Base-by-base conservation (phyloP, 2,113 vertebrate species). In the Tachysurus fulvidraco region DNA sequence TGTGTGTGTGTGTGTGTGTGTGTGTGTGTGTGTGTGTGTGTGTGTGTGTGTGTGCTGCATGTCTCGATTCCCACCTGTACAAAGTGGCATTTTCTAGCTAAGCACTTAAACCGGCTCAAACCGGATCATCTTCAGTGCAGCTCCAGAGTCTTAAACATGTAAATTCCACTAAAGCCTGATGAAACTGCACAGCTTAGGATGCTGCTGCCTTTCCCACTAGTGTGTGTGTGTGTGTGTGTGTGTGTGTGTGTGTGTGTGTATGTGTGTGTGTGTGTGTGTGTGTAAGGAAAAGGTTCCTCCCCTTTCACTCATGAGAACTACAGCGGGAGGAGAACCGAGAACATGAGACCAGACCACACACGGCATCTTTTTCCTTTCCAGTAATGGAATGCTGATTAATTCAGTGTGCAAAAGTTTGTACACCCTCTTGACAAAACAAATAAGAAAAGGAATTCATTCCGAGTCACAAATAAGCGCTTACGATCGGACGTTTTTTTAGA, bases 191-290 rank as follows among this genome's bases (percentile, higher is more conserved):
- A 65, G 83, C 84, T 88, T 69, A 86, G 73, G 86, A 57, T 3
- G 11, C 54, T 57, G 77, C 28, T 19, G 77, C 30, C 77, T 90
- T 93, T 91, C 92, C 89, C 91, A 91, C 89, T 90, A 89, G 89
- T 91, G 88, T 92, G 82, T 90, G 86, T 60, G 69, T 77, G 73
- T 62, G 52, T 82, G 74, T 74, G 71, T 74, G 71, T 46, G 71
- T 46, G 71, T 73, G 73, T 76, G 73, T 76, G 71, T 50, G 73
- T 76, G 71, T 46, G 71, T 76, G 73, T 52, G 73, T 76, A 23
- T 41, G 36, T 46, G 71, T 46, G 71, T 46, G 71, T 76, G 73
- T 52, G 73, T 76, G 44, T 41, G 36, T 46, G 71, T 46, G 71
- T 50, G 71, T 44, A 44, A 30, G 50, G 21, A 25, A 1, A 12